Conservation (phyloP, 2,888 invertebrate species). For the Erebia aethiops region DNA sequence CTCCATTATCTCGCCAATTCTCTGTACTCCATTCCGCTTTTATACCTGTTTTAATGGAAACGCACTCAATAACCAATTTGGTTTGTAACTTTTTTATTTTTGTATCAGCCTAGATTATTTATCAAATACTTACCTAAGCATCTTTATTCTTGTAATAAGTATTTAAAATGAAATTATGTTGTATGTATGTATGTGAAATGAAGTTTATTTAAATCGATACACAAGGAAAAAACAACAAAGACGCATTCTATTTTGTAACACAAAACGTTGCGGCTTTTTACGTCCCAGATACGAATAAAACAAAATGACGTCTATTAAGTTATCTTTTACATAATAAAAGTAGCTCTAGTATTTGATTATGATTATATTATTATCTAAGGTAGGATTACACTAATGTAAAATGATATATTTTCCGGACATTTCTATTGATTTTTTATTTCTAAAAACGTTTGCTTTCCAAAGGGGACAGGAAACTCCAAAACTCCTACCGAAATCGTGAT, state of each 20-base stretch:
- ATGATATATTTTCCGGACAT: neutral
- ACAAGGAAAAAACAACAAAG: neutral
- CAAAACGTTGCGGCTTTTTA: conserved; percentile 3
- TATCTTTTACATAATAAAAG: conserved; percentile 37
- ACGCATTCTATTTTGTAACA: neutral
- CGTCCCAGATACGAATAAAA: conserved; percentile 14
- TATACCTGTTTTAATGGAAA: neutral
- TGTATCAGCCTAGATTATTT: neutral
- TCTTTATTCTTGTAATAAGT: neutral
- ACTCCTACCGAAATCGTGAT: too few relatives aligned
- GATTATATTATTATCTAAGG: conserved; percentile 32
- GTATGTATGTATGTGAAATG: too few relatives aligned
- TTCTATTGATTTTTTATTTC: too few relatives aligned
- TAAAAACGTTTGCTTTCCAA: too few relatives aligned
- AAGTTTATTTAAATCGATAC: neutral
- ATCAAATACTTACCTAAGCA: neutral
- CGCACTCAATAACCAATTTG: neutral
- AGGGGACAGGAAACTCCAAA: too few relatives aligned
- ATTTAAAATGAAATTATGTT: conserved; percentile 7
- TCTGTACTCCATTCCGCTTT: neutral
- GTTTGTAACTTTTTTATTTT: neutral
- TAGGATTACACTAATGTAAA: neutral
- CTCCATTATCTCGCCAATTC: neutral
- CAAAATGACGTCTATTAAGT: conserved; percentile 23
- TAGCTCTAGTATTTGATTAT: conserved; percentile 25